Evolutionary conservation across 2,888 invertebrate genomes (phyloP), one percentile per base, ranked within the genome.

Genomic region (Deroplatys truncata): DNA sequence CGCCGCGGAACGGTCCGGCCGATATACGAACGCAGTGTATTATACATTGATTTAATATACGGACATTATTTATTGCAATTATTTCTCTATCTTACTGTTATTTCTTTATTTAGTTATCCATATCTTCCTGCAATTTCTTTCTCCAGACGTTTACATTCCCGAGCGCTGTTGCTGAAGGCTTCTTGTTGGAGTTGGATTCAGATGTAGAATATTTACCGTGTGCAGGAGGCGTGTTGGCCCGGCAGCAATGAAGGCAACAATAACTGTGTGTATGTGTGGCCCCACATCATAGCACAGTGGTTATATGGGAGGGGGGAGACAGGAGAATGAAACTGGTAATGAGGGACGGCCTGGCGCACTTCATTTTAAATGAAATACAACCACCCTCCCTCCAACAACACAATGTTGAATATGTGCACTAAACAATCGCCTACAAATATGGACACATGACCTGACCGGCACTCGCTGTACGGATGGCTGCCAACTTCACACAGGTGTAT

Each of bases 341-440:
- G 86, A 87, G 86, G 86, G 35, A 83, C 83, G 16, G 87, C n/a
- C 86, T 15, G 86, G 43, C 29, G 43, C 82, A 83, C 43, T 87
- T 83, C 87, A 87, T 87, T 87, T 87, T 87, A 87, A 87, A 83
- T 87, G 87, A 87, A 87, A 83, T 87, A 83, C 86, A 87, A 35
- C 83, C 29, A n/a, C 49, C 56, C 56, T 16, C 28, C 43, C 56
- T 28, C 85, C 43, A 13, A n/a, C 82, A n/a, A 83, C 87, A 87
- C 87, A 87, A 83, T 87, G 83, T 83, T 43, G 31, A 87, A 87
- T 82, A 87, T 35, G 87, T 82, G 82, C 87, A 87, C 87, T 87
- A 87, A 82, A 87, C 87, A 87, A 87, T 87, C 82, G 83, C 83
- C 82, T 87, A 83, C 87, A 83, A 83, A 87, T 87, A 87, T 83